A percentile compares a stretch with the other conserved stretches of the same genome.
These are phyloP conservation scores for Gymnoscelis rufifasciata DNA, from an alignment of 2,888 invertebrate genomes.

Conservation along the genomic window DNA sequence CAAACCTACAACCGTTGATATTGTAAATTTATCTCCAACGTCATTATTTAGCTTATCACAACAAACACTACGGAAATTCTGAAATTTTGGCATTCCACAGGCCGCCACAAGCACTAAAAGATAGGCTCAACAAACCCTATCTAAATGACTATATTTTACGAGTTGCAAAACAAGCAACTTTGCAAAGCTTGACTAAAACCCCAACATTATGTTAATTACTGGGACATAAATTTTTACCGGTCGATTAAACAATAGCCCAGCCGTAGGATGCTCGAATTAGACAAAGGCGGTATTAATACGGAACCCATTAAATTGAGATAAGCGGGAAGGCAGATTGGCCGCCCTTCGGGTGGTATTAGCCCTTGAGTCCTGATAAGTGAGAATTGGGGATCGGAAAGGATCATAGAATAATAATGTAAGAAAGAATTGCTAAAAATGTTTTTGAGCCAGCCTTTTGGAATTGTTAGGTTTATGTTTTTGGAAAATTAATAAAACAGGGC, in stretches of 20 bases:
- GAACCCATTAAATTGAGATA: conserved; percentile 79
- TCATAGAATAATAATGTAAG: conserved; percentile 47
- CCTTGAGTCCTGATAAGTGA: conserved; percentile 73
- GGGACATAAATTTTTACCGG: conserved; percentile 63
- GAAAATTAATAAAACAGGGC: too few relatives aligned
- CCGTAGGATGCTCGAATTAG: conserved; percentile 67
- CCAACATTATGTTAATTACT: conserved; percentile 27
- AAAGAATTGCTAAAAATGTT: neutral
- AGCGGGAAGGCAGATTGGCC: conserved; percentile 68
- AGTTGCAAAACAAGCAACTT: conserved; percentile 20
- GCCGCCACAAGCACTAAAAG: conserved; percentile 18
- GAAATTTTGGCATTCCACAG: conserved; percentile 8
- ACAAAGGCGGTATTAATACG: conserved; percentile 77
- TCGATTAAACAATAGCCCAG: conserved; percentile 66
- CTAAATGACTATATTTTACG: conserved; percentile 26
- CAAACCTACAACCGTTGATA: too few relatives aligned
- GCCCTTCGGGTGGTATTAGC: conserved; percentile 74
- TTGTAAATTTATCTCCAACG: neutral
- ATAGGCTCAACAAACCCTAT: conserved; percentile 16
- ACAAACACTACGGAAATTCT: conserved; percentile 3
- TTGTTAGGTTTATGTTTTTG: too few relatives aligned
- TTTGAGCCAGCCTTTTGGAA: neutral
- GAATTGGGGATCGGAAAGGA: conserved; percentile 55
- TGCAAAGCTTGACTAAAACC: conserved; percentile 24
- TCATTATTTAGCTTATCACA: conserved; percentile 4